Evolutionary conservation across 2,113 vertebrate genomes (phyloP), one percentile per base, ranked within the genome.

Genomic region (Rhea pennata): DNA sequence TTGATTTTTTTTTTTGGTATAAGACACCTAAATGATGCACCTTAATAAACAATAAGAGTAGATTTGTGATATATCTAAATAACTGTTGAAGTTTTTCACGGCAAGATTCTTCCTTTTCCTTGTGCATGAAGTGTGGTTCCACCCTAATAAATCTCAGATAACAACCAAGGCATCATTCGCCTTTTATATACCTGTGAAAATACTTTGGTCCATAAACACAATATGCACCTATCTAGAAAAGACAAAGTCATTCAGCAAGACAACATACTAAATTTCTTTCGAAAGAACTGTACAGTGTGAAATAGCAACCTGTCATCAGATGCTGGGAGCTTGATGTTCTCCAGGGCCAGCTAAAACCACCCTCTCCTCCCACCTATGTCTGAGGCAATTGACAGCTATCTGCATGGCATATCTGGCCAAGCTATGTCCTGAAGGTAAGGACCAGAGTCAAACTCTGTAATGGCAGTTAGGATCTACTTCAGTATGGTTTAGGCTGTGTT

Each of bases 291-390:
- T 46, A 91, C 93, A 96, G 95, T 65, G 6, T 98, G 97, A 97
- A 97, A 97, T 85, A 97, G 93, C 97, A 97, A 97, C 89, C 96
- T 97, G 97, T 81, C 96, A 93, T 93, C 95, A 84, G 88, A 87
- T 75, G 85, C 0, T 70, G 87, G 64, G 90, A 97, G 85, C 89
- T 93, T 90, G 90, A 95, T 64, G 71, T 90, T 97, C 70, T 33
- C 12, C 95, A 95, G 53, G 9, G 24, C 93, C 78, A 95, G 85
- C 81, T 96, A 69, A 95, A 96, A 82, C 51, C 91, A 80, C 69
- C 76, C 87, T 94, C 75, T 90, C 87, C 93, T 94, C 93, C 95
- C 79, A 93, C 84, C 66, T 79, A 15, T 22, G 39, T 85, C 90
- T 72, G 65, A 51, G 26, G 44, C 86, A 95, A 85, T 6, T 88